phyloP scores from a whole-genome alignment of 92 coral and sea anemone species.

The Paramuricea clavata region DNA sequence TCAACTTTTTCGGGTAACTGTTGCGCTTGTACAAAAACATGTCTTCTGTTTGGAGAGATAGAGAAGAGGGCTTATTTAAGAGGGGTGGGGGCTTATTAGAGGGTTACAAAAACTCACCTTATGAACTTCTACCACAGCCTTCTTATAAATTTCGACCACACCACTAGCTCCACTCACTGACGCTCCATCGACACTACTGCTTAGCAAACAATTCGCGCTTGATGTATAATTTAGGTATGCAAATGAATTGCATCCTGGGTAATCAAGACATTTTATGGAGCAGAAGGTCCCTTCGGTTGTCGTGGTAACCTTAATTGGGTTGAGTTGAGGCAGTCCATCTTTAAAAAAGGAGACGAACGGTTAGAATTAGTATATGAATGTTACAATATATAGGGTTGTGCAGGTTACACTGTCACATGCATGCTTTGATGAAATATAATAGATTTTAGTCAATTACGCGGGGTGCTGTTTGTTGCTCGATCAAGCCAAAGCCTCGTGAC shows the following conservation, averaged over 20 bases:
- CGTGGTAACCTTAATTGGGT: background rate
- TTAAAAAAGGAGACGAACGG: background rate
- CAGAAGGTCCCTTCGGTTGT: background rate
- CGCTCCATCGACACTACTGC: constrained; percentile 6
- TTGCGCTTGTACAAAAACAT: too few species aligned
- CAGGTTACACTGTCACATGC: too few species aligned
- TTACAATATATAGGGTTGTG: too few species aligned
- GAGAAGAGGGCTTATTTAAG: too few species aligned
- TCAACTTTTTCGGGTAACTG: too few species aligned
- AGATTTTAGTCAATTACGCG: too few species aligned
- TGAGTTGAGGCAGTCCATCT: constrained; percentile 1
- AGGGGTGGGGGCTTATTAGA: too few species aligned
- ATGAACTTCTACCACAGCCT: background rate
- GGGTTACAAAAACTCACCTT: background rate
- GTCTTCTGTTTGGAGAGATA: too few species aligned
- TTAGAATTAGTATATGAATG: too few species aligned
- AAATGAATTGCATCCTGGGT: constrained; percentile 18
- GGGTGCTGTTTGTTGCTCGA: too few species aligned
- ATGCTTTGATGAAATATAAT: too few species aligned
- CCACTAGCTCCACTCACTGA: background rate
- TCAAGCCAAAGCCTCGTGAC: too few species aligned
- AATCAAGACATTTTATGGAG: background rate
- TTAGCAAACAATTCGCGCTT: background rate
- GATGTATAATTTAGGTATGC: background rate
- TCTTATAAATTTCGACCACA: background rate